phyloP scores from a whole-genome alignment of 2,888 invertebrate genomes.

The Mechanitis messenoides region DNA sequence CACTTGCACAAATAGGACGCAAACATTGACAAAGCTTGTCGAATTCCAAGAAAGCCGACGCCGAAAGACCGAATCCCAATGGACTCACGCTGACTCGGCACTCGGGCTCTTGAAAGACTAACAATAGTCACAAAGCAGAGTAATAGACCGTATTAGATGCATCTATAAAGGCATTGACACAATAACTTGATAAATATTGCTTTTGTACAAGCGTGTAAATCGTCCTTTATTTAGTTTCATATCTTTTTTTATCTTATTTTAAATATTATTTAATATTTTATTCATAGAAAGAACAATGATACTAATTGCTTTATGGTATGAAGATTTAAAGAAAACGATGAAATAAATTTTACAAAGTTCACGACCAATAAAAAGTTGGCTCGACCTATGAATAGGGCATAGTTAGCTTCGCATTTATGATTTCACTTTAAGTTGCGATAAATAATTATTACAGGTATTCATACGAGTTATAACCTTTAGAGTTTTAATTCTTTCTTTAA shows the following conservation, averaged over 20 bases:
- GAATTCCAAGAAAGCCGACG: constrained; percentile 51
- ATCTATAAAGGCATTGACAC: constrained; percentile 51
- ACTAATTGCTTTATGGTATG: constrained; percentile 1
- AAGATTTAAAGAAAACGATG: background rate
- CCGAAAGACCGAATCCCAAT: constrained; percentile 40
- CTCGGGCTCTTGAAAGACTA: constrained; percentile 41
- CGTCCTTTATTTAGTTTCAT: constrained; percentile 16
- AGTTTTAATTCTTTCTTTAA: constrained; percentile 49
- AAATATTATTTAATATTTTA: background rate
- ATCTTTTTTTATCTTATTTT: constrained; percentile 11
- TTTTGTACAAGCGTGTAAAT: constrained; percentile 25
- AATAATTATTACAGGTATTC: constrained; percentile 51
- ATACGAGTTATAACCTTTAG: constrained; percentile 44
- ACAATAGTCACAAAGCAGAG: constrained; percentile 51
- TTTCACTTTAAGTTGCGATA: constrained; percentile 46
- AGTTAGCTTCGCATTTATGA: constrained; percentile 43
- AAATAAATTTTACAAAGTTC: constrained; percentile 11
- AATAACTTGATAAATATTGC: constrained; percentile 62
- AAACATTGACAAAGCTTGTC: constrained; percentile 27
- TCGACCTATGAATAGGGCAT: constrained; percentile 40
- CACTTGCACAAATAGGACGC: constrained; percentile 31
- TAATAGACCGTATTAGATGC: constrained; percentile 60
- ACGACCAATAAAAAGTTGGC: constrained; percentile 23
- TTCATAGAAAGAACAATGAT: constrained; percentile 2
- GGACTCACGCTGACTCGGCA: constrained; percentile 57